Evolutionary conservation across 2,888 invertebrate genomes (phyloP).

Genomic region (Furcula furcula): DNA sequence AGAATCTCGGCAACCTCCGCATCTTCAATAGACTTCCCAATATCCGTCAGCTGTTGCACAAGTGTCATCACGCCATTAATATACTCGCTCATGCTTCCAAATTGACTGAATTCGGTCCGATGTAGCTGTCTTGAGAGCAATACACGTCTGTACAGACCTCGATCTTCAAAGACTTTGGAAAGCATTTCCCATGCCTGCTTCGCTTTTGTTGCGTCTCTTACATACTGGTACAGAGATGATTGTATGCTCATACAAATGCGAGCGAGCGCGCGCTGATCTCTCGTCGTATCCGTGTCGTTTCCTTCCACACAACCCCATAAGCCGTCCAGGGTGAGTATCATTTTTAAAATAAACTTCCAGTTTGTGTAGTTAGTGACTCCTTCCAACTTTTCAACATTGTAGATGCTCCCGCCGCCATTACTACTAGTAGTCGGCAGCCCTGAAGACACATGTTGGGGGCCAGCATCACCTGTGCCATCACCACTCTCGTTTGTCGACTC

Average conservation of each 20-base stretch:
- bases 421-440: too few species aligned
- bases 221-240: neutral
- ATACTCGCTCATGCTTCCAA: conserved; percentile 2
- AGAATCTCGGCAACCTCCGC: conserved; percentile 3
- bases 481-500: too few species aligned
- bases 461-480: too few species aligned
- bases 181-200: conserved; percentile 4
- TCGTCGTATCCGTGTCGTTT: neutral
- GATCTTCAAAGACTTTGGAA: conserved; percentile 2
- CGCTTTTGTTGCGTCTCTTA: neutral
- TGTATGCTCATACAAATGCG: conserved; percentile 2
- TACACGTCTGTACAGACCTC: conserved; percentile 2
- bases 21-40: conserved; percentile 2
- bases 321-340: neutral
- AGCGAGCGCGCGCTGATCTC: conserved; percentile 3
- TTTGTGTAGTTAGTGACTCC: neutral
- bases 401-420: too few species aligned
- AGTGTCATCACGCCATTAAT: conserved; percentile 3
- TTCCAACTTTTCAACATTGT: neutral
- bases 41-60: conserved; percentile 2
- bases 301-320: neutral
- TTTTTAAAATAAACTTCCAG: neutral
- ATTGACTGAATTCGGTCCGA: neutral
- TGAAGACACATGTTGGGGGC: too few species aligned
- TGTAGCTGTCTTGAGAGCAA: neutral